Percentiles rank a stretch among this genome's conserved stretches.
phyloP scores from a whole-genome alignment of 1,140 invertebrate species.

The Platyscapa corneri region DNA sequence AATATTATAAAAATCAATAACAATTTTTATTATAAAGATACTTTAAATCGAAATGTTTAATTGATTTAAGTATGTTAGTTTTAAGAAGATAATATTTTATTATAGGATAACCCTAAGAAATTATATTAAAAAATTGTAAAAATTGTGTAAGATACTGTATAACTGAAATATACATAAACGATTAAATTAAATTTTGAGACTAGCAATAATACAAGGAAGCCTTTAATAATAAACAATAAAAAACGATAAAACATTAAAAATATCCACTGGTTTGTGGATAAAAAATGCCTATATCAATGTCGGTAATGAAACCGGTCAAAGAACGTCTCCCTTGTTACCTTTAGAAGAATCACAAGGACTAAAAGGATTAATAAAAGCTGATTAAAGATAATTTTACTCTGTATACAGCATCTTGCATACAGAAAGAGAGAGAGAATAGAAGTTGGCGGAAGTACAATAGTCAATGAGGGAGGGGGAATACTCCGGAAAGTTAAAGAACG shows the following conservation, averaged over 20 bases:
- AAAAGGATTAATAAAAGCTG: constrained; percentile 50
- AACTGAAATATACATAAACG: no score
- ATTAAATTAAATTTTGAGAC: no score
- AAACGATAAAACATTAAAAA: neutral
- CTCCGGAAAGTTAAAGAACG: constrained; percentile 31
- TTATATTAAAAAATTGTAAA: no score
- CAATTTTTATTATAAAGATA: no score
- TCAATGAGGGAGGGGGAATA: neutral
- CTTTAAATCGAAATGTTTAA: no score
- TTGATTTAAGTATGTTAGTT: no score
- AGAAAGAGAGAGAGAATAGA: neutral
- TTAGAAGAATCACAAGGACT: constrained; percentile 5
- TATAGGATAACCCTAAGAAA: no score
- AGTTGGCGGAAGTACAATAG: neutral
- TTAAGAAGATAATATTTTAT: no score
- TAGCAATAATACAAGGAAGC: no score
- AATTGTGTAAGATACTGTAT: no score
- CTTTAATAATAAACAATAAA: neutral
- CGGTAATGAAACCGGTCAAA: neutral
- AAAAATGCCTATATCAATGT: constrained; percentile 31
- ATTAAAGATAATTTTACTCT: constrained; percentile 45
- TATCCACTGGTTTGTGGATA: neutral
- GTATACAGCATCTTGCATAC: neutral
- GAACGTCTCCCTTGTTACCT: neutral
- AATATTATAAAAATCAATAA: no score